A percentile compares a stretch with the other conserved stretches of the same genome.
phyloP scores from a whole-genome alignment of 2,797 vertebrate genomes.

The Coracias cyanogaster region DNA sequence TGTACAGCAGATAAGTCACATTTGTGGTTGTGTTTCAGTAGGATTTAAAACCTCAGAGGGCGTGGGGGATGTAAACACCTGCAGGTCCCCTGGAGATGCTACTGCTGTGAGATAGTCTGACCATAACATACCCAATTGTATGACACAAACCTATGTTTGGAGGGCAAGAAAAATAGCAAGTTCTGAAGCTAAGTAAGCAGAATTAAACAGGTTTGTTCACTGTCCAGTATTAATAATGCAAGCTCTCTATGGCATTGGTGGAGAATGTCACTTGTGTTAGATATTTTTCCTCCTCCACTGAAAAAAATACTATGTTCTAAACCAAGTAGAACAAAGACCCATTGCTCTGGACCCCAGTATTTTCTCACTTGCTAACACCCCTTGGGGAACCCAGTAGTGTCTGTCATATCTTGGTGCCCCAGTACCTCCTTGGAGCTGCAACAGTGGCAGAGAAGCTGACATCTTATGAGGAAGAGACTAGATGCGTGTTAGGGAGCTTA shows the following conservation, averaged over 20 bases:
- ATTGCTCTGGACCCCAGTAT: neutral
- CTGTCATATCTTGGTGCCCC: neutral
- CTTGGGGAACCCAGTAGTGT: rapidly evolving
- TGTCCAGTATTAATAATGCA: neutral
- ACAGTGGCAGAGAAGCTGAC: neutral
- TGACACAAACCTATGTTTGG: neutral
- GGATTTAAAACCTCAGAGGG: neutral
- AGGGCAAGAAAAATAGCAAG: neutral
- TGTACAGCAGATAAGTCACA: neutral
- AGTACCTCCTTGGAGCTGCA: neutral
- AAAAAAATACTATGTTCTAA: neutral
- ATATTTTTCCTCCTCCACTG: neutral
- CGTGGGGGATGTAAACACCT: too few species aligned
- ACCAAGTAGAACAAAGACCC: neutral
- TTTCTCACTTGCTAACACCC: neutral
- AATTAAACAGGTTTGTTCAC: neutral
- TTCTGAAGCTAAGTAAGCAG: neutral
- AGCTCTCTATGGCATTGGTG: neutral
- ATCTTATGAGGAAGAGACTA: neutral
- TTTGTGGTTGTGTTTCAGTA: neutral
- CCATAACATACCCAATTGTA: neutral
- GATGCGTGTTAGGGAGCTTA: neutral
- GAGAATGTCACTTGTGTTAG: neutral
- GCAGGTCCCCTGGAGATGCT: neutral
- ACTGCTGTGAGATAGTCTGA: neutral